These are phyloP conservation scores for Actinopyga echinites DNA, from an alignment of 53 echinoderm and acorn worm genomes.

Conservation along the genomic window DNA sequence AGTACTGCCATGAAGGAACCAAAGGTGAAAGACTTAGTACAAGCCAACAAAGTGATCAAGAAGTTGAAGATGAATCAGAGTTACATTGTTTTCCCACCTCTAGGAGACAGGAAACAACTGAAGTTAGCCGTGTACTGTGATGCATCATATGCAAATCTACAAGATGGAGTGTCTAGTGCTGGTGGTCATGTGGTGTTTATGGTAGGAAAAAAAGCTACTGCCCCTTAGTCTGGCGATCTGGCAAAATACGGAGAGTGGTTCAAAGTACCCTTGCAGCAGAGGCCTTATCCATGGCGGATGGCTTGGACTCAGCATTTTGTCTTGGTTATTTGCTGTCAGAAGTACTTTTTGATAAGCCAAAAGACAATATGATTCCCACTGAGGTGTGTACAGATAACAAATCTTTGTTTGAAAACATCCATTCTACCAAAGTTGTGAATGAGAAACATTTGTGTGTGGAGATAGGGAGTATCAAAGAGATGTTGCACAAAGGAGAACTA, in stretches of 20 bases:
- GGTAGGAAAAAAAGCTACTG: background rate
- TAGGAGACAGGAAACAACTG: background rate
- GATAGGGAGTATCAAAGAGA: slow-evolving; percentile 28
- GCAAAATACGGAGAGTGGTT: background rate
- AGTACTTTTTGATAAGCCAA: background rate
- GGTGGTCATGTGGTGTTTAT: background rate
- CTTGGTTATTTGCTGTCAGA: slow-evolving; percentile 1
- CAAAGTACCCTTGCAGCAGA: background rate
- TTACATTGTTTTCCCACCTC: background rate
- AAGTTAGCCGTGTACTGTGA: slow-evolving; percentile 10
- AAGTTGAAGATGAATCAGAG: slow-evolving; percentile 10
- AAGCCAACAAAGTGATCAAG: slow-evolving; percentile 10
- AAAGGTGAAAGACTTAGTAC: slow-evolving; percentile 6
- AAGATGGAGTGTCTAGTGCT: slow-evolving; percentile 7
- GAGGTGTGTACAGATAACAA: slow-evolving; percentile 14
- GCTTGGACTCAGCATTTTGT: background rate
- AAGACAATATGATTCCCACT: background rate
- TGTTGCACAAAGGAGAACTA: slow-evolving; percentile 4
- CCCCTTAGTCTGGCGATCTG: background rate
- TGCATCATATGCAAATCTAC: background rate
- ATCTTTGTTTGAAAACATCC: background rate
- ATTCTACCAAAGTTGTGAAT: slow-evolving; percentile 16
- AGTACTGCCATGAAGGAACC: background rate
- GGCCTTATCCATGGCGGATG: background rate
- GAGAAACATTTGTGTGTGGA: background rate